Base-by-base conservation (phyloP, 2,888 invertebrate species). In the Diogma glabrata region DNA sequence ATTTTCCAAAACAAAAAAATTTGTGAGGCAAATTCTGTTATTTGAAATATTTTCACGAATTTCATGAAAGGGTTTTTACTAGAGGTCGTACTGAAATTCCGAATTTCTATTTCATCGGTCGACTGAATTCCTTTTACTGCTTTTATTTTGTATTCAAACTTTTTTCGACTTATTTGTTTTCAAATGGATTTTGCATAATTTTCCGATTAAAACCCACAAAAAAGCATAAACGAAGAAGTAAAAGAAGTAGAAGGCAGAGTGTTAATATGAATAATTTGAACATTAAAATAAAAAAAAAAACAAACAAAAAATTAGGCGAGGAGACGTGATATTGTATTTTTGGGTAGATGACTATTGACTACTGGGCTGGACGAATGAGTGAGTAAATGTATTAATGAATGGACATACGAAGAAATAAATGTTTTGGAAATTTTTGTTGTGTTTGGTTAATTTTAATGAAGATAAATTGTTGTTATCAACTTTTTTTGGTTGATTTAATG, bases 221-320 rank as follows among this genome's bases (percentile, higher is more conserved):
- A n/a, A n/a, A 43, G 43, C 43, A 43, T 22, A 43, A 43, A n/a
- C n/a, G n/a, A n/a, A n/a, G n/a, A n/a, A n/a, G n/a, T n/a, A n/a
- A n/a, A n/a, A n/a, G n/a, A n/a, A n/a, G n/a, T n/a, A n/a, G n/a
- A n/a, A n/a, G n/a, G n/a, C n/a, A n/a, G n/a, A 43, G 43, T 43
- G 43, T 43, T 43, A 43, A 43, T 43, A 43, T 43, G 43, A 43
- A 43, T 43, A 43, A 43, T 43, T 43, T 43, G 22, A n/a, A 43
- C 43, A 43, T 43, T 43, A 43, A 43, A 43, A 22, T 43, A 43
- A 43, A 22, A 43, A 43, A 20, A 43, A 43, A 43, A 7, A 22
- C 22, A 43, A n/a, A 7, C 14, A 38, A 43, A 20, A 22, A 43
- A 22, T n/a, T n/a, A n/a, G n/a, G 22, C 22, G 43, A 22, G 22